Evolutionary conservation across 2,888 invertebrate species (phyloP), one percentile per base, ranked within the genome.

Genomic region (Polyommatus icarus): DNA sequence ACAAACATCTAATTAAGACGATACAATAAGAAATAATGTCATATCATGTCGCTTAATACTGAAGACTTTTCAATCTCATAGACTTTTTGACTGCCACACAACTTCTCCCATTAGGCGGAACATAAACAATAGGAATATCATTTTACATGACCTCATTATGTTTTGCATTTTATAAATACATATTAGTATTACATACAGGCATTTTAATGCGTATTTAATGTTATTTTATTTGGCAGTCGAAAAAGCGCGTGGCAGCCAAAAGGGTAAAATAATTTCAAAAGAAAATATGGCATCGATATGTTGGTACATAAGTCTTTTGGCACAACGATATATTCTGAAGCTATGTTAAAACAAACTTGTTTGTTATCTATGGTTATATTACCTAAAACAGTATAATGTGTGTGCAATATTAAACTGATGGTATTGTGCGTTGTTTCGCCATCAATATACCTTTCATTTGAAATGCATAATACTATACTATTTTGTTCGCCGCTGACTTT

Each of bases 261-360:
- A 54, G 18, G 12, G 29, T 32, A 4, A 18, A 36, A 20, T 72
- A 40, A 40, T 46, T 75, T 75, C 29, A 54, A 50, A 54, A 24
- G 72, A 40, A 72, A 72, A 75, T 75, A 75, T 75, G 75, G 75
- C 75, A 50, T 73, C 46, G 24, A 50, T 50, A 24, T 75, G 24
- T 75, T 50, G 12, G 50, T 46, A 40, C 40, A 36, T 73, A 75
- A 54, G 24, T 50, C 50, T 75, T 75, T 75, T 75, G 75, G 75
- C 75, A 75, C 75, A 32, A 67, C 18, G 67, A 67, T 73, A 73
- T 46, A 73, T 40, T 46, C 24, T 10, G 46, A 46, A 46, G 73
- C 24, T 40, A 40, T 36, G 72, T 20, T 73, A 1, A 46, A 73
- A 73, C 20, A 50, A 75, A 18, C 54, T 15, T 1, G 29, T 50